Conservation (phyloP, 2,113 vertebrate species). For the Ascaphus truei region DNA sequence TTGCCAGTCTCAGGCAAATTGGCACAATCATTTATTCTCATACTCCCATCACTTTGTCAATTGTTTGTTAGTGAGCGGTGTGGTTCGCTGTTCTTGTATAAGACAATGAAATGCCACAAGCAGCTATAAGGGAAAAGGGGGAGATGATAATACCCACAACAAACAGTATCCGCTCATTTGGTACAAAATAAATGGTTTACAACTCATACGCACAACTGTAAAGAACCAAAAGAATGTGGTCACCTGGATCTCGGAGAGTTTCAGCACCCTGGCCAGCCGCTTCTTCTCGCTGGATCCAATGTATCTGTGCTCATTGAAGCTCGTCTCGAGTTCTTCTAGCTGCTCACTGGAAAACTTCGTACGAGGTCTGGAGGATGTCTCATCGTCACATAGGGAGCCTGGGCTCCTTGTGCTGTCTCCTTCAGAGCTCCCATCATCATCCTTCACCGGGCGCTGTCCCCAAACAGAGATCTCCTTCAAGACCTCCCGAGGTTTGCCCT, state of each 20-base stretch:
- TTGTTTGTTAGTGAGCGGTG: too few species aligned
- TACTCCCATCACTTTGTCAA: too few species aligned
- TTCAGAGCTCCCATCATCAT: background rate
- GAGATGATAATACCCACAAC: too few species aligned
- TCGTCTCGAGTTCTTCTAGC: conserved; percentile 73
- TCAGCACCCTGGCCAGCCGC: conserved; percentile 64
- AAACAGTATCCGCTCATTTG: too few species aligned
- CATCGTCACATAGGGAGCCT: background rate
- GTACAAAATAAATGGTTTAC: too few species aligned
- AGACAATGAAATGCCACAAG: too few species aligned
- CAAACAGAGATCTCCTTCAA: conserved; percentile 1
- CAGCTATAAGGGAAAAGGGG: too few species aligned
- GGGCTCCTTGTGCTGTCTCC: background rate
- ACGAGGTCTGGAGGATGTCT: conserved; percentile 50
- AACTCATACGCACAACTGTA: too few species aligned
- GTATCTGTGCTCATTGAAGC: conserved; percentile 75
- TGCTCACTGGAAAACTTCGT: conserved; percentile 74
- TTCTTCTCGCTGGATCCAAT: conserved; percentile 65
- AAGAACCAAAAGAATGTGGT: too few species aligned
- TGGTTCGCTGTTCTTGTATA: too few species aligned
- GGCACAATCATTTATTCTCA: too few species aligned
- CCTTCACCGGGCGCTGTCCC: conserved; percentile 39
- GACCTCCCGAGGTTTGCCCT: background rate
- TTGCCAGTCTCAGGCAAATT: too few species aligned
- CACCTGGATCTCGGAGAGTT: conserved; percentile 75